Conservation (phyloP, 2,888 invertebrate species). For the Scaptomyza cyrtandrae region DNA sequence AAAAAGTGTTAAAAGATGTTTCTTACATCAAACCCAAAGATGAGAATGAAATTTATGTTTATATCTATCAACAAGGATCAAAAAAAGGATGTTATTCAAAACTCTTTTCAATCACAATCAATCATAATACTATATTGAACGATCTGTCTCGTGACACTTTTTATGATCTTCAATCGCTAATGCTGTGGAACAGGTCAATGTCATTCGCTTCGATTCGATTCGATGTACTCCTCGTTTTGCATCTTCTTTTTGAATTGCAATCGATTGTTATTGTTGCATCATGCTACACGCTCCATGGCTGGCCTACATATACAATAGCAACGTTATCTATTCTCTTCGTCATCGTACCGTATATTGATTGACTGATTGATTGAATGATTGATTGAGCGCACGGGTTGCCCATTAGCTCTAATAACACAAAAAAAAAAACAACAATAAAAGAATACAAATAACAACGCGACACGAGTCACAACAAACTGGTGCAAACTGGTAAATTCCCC, state of each 20-base stretch:
- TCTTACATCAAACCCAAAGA: no score
- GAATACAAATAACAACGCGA: no score
- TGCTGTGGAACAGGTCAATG: constrained; percentile 6
- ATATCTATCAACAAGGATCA: no score
- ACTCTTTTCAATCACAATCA: no score
- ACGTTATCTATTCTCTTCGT: constrained; percentile 36
- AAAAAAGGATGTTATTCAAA: no score
- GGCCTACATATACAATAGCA: constrained; percentile 11
- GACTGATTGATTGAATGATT: constrained; percentile 12
- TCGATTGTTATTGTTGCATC: constrained; percentile 76
- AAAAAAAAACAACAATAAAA: no score
- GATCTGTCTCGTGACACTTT: neutral
- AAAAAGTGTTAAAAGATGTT: no score
- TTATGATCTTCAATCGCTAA: constrained; percentile 3
- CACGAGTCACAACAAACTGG: constrained; percentile 10
- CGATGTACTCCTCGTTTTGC: constrained; percentile 2
- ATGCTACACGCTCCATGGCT: constrained; percentile 41
- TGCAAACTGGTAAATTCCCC: constrained; percentile 22
- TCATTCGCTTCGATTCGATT: neutral
- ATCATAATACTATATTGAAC: no score
- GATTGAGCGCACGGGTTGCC: constrained; percentile 51
- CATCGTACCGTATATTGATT: constrained; percentile 38
- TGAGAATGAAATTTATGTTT: no score
- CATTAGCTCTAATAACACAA: constrained; percentile 8
- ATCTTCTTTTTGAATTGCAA: constrained; percentile 54